Evolutionary conservation across 2,797 vertebrate genomes (phyloP), one percentile per base, ranked within the genome.

Genomic region (Peromyscus eremicus): DNA sequence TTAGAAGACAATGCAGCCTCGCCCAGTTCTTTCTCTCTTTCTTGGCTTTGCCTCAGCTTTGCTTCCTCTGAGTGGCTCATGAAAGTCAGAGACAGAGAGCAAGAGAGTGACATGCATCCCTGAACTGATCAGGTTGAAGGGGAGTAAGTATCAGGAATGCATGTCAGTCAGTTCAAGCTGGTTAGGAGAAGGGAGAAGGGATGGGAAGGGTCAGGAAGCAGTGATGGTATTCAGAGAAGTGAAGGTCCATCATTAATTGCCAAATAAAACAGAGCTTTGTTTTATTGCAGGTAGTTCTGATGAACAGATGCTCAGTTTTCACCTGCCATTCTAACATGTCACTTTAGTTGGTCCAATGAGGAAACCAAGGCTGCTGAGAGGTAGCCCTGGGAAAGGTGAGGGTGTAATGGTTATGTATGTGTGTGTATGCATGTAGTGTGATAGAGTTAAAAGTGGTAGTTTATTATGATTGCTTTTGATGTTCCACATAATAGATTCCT

Each of bases 1-100:
- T 97, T 96, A 98, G 96, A 92, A 97, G 96, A 97, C 94, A 97
- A 91, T 84, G 80, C 49, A 29, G 68, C 64, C 64, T 29, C 87
- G 0, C 91, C 37, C 43, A 92, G 73, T 64, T 96, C 89, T 93
- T 37, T 96, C 52, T 96, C 62, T 52, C 57, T 64, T 96, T 97
- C 96, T 93, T 96, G 73, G 84, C 1, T 10, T 75, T 76, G 21
- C 79, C 68, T 95, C 52, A 82, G 52, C 17, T 77, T 70, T 89
- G 25, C 77, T 94, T 62, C 60, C 93, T 83, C 21, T 34, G 81
- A 83, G 71, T 82, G 70, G 55, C 77, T 97, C 29, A 32, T 52
- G 75, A 90, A 96, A 97, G 77, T 94, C 80, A 91, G 97, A 96
- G 94, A 80, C 62, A 70, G 85, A 76, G 79, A 93, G 89, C 52